Evolutionary conservation across 2,113 vertebrate genomes (phyloP), one percentile per base, ranked within the genome.

Genomic region (Phalacrocorax brasilianus): DNA sequence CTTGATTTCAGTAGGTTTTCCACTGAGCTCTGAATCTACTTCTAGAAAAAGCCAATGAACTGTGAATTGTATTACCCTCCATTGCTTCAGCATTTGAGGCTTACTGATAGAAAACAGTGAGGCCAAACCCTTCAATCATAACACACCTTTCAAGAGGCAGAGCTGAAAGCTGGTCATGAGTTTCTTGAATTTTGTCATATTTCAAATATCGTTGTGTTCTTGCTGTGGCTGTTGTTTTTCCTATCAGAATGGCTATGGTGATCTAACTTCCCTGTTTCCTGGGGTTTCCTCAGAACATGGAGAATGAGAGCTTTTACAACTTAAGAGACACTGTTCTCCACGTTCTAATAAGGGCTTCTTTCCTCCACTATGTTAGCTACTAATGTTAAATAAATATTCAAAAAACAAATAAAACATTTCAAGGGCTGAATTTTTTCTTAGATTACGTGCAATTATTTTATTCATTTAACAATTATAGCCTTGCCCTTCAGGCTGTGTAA

Each of bases 371-470:
- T 27, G 14, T 45, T 91, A 90, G 59, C 71, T 70, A 73, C 40
- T 78, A 3, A 72, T 87, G 35, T 58, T 89, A 79, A 94, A 93
- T 35, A 95, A 77, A 85, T 67, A 82, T n/a, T 28, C 1, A 6
- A 78, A 74, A 17, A 12, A 0, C 18, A 88, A 70, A 30, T 4
- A 77, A 81, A 95, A 87, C 30, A 86, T 66, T 85, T 76, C 49
- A 73, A 85, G n/a, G 24, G 21, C 7, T 93, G 13, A 1, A 3
- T 44, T 89, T 87, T 66, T 16, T 44, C 23, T 45, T 82, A 22
- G 35, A 65, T 94, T 85, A 74, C 89, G 44, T 52, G 23, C 21
- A 91, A 87, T 75, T 86, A 92, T 91, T 92, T 85, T 86, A 87
- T 47, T 92, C 14, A 63, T 85, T 92, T 92, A 58, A 84, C 42